Evolutionary conservation across 2,113 vertebrate genomes (phyloP), one percentile per base, ranked within the genome.

Genomic region (Jacana jacana): DNA sequence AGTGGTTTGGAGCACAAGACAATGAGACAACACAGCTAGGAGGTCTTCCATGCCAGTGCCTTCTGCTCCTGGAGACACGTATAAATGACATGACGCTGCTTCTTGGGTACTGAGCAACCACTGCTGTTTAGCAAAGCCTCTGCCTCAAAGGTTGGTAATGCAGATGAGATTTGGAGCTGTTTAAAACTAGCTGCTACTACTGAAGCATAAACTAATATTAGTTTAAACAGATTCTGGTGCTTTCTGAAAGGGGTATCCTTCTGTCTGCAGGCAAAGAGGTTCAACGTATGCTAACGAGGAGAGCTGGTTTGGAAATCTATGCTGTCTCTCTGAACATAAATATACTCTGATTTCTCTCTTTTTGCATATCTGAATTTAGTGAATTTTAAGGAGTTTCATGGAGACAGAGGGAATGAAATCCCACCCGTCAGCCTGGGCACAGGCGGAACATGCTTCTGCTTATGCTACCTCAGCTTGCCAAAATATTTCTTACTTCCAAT

Each of bases 221-320:
- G 35, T n/a, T 91, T 54, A 51, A 71, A 30, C 9, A 72, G 18
- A 49, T 7, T 22, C 33, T 35, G 27, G 4, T 69, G 31, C 68
- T 90, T 90, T 80, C 48, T 64, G 51, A 60, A 89, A 54, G 24
- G 42, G 9, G 39, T 17, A n/a, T 46, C 37, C 33, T 66, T 57
- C 48, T 52, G 55, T 31, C 80, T 78, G 77, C 30, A 75, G 66
- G 49, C 10, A 35, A 49, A 39, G 9, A 42, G 30, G 31, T 33
- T 77, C 0, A 1, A 42, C 39, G 39, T 31, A 17, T 0, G 6
- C 18, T 76, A 37, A 35, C 0, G 3, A 83, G 25, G 35, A 80
- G 15, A 86, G 15, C 15, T 55, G 17, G 30, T 58, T 18, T 88
- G 57, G 64, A 88, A 90, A 81, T 23, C 60, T 49, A 31, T 46